Evolutionary conservation across 2,888 invertebrate genomes (phyloP).

Genomic region (Norana najaformis): DNA sequence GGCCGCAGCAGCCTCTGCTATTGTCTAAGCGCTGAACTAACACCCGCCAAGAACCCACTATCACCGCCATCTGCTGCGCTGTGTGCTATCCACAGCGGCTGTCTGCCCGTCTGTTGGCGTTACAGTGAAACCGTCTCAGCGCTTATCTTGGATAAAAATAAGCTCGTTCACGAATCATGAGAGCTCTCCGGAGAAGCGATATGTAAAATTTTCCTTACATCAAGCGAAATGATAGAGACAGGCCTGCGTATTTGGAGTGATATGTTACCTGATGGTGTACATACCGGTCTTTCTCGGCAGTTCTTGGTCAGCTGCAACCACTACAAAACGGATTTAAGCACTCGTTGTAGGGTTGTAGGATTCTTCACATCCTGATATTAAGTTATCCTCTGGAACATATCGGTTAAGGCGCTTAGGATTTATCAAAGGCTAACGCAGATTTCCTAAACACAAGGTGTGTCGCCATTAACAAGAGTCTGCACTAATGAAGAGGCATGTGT

Average conservation of each 20-base stretch:
- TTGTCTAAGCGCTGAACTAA: not conserved
- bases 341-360: not conserved
- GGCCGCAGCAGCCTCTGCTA: not conserved
- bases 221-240: not conserved
- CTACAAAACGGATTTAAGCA: not conserved
- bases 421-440: too few relatives aligned
- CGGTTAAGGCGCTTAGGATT: too few relatives aligned
- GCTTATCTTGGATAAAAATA: not conserved
- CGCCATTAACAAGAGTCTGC: too few relatives aligned
- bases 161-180: not conserved
- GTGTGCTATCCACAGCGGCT: too few relatives aligned
- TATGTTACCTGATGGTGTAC: too few relatives aligned
- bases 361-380: too few relatives aligned
- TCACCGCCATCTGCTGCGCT: not conserved
- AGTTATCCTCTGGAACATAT: too few relatives aligned
- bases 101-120: not conserved
- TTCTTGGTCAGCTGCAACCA: not conserved
- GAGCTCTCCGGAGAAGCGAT: not conserved
- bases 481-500: too few relatives aligned
- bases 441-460: too few relatives aligned
- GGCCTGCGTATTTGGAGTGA: too few relatives aligned
- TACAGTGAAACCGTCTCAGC: not conserved
- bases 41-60: not conserved
- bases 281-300: too few relatives aligned
- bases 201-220: not conserved